Evolutionary conservation across 2,888 invertebrate species (phyloP), one percentile per base, ranked within the genome.

Genomic region (Clitarchus hookeri): DNA sequence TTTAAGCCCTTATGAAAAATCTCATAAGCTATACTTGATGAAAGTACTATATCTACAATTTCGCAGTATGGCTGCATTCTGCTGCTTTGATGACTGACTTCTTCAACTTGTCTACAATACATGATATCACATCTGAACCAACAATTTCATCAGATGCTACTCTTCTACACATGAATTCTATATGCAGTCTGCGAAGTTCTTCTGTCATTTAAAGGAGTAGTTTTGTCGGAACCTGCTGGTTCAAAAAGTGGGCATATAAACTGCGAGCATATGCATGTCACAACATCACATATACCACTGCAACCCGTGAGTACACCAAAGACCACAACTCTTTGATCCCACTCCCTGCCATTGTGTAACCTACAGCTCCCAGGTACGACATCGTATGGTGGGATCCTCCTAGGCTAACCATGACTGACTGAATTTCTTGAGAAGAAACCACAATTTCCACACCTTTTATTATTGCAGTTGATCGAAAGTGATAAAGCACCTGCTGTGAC

Each of bases 11-110:
- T 25, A 23, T 78, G 2, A 78, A 6, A 78, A 78, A 19, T 0
- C 11, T 23, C 16, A 13, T 23, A 13, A 78, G 16, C 4, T 78
- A 1, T 25, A 23, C 78, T 78, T 78, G 78, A 78, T 9, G 78
- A 8, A 26, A 78, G n/a, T 78, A 78, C 78, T 78, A 1, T 78
- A 23, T 26, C 78, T 9, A 78, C 78, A 78, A 9, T 78, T 78
- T 78, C 11, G 4, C 26, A 78, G 78, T 78, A 78, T n/a, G 78
- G 26, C 78, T 78, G 78, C 78, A 78, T 78, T 78, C 78, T 78
- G 78, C n/a, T 25, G 78, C 78, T 78, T 78, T 78, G 12, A 23
- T 26, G 1, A 9, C 11, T 6, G 11, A 26, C n/a, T 23, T 13
- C 19, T 78, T 9, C 78, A 65, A 78, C 0, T 19, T 23, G 0